Evolutionary conservation across 2,113 vertebrate genomes (phyloP).

Genomic region (Chinchilla lanigera): DNA sequence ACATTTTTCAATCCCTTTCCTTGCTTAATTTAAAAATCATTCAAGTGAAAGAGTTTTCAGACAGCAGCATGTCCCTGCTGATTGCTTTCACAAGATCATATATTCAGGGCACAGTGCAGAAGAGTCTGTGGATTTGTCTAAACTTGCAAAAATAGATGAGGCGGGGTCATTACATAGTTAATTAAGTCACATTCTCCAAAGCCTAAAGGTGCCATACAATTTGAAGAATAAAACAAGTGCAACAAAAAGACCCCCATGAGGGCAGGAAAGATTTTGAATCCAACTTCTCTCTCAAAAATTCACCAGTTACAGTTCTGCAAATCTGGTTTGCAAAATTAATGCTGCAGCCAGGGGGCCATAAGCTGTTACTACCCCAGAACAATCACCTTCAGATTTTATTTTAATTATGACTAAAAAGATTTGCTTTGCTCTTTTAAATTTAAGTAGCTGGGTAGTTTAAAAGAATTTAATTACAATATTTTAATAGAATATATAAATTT

Average conservation of each 20-base stretch:
- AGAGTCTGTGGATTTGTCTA: not conserved
- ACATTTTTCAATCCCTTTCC: slow-evolving; percentile 48
- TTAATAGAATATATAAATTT: slow-evolving; percentile 2
- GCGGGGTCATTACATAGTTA: not conserved
- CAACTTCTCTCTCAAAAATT: slow-evolving; percentile 8
- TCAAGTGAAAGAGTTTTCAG: slow-evolving; percentile 53
- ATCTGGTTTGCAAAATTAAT: not conserved
- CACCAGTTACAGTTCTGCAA: not conserved
- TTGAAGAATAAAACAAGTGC: slow-evolving; percentile 26
- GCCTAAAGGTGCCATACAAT: not conserved
- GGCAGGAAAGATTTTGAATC: not conserved
- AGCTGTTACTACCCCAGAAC: not conserved
- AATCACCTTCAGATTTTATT: slow-evolving; percentile 6
- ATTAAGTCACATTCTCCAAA: not conserved
- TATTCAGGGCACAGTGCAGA: not conserved
- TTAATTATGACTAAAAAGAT: slow-evolving; percentile 26
- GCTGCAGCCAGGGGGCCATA: not conserved
- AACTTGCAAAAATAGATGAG: not conserved
- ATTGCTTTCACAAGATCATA: slow-evolving; percentile 4
- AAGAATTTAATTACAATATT: not conserved
- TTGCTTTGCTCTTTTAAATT: not conserved
- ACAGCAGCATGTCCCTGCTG: not conserved
- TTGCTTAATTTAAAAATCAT: slow-evolving; percentile 55
- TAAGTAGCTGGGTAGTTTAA: not conserved
- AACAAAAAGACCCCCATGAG: not conserved